Percentiles rank a stretch among this genome's conserved stretches.
phyloP scores from a whole-genome alignment of 2,888 invertebrate species.

The Anticlea derivata region DNA sequence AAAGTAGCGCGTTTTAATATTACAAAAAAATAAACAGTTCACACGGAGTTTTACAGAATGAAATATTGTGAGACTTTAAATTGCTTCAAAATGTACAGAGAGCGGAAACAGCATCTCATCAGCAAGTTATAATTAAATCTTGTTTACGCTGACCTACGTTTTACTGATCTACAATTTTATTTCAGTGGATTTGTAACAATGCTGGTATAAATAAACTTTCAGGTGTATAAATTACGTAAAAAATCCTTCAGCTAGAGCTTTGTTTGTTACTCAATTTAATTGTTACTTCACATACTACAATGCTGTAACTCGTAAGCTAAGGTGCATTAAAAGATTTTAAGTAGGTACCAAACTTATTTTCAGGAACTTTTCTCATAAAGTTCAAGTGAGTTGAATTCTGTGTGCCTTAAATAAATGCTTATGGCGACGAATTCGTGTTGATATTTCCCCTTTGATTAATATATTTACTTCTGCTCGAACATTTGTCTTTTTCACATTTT shows the following conservation, averaged over 20 bases:
- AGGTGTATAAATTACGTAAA: slow-evolving; percentile 4
- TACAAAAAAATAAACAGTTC: slow-evolving; percentile 45
- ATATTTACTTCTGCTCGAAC: no score
- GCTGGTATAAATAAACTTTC: slow-evolving; percentile 18
- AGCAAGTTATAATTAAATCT: slow-evolving; percentile 49
- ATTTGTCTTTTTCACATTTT: no score
- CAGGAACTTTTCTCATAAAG: no score
- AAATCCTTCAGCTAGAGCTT: neutral
- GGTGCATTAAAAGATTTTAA: no score
- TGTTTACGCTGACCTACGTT: slow-evolving; percentile 51
- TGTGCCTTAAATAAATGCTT: no score
- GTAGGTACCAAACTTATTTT: no score
- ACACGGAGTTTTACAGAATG: slow-evolving; percentile 30
- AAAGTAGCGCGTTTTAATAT: slow-evolving; percentile 56
- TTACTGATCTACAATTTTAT: slow-evolving; percentile 25
- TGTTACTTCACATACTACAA: no score
- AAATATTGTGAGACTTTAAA: slow-evolving; percentile 41
- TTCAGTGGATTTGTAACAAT: slow-evolving; percentile 23
- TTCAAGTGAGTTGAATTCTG: no score
- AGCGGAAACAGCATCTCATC: slow-evolving; percentile 39
- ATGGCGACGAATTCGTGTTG: no score
- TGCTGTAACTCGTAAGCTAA: no score
- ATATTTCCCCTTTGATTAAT: no score
- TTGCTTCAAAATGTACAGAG: slow-evolving; percentile 32
- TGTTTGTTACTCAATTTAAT: no score